These are phyloP conservation scores for Pangasius djambal DNA, from an alignment of 2,797 vertebrate genomes.

Conservation along the genomic window DNA sequence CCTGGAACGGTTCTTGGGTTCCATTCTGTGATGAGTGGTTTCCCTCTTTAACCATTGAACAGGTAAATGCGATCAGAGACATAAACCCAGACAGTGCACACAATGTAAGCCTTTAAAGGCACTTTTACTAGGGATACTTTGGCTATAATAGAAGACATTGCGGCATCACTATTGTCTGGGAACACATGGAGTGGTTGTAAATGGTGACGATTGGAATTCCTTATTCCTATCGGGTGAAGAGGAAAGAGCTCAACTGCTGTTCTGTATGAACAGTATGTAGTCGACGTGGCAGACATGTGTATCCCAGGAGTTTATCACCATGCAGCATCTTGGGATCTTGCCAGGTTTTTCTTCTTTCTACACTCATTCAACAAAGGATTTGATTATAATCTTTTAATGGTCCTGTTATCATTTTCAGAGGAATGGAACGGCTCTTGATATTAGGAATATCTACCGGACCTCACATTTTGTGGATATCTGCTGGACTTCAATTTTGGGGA, in stretches of 20 bases:
- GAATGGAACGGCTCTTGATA: neutral
- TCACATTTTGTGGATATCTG: conserved; percentile 1
- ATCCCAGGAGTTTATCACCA: conserved; percentile 18
- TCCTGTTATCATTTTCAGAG: neutral
- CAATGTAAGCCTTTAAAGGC: neutral
- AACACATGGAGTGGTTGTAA: neutral
- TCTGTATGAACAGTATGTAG: conserved; percentile 19
- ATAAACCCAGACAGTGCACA: conserved; percentile 17
- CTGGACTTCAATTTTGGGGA: neutral
- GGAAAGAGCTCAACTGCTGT: neutral
- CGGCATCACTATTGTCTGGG: neutral
- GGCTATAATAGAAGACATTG: neutral
- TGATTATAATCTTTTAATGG: conserved; percentile 26
- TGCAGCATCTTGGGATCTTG: conserved; percentile 35
- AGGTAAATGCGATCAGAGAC: conserved; percentile 34
- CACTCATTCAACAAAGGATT: conserved; percentile 24
- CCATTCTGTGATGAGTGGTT: conserved; percentile 10
- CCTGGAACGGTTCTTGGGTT: neutral
- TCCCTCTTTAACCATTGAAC: conserved; percentile 4
- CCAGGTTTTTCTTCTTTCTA: conserved; percentile 38
- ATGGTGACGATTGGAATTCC: neutral
- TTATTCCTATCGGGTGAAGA: conserved; percentile 10
- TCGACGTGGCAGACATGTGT: conserved; percentile 32
- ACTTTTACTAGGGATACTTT: neutral
- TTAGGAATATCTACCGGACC: neutral